Base-by-base conservation (phyloP, 2,113 vertebrate genomes). In the Pristiophorus japonicus region DNA sequence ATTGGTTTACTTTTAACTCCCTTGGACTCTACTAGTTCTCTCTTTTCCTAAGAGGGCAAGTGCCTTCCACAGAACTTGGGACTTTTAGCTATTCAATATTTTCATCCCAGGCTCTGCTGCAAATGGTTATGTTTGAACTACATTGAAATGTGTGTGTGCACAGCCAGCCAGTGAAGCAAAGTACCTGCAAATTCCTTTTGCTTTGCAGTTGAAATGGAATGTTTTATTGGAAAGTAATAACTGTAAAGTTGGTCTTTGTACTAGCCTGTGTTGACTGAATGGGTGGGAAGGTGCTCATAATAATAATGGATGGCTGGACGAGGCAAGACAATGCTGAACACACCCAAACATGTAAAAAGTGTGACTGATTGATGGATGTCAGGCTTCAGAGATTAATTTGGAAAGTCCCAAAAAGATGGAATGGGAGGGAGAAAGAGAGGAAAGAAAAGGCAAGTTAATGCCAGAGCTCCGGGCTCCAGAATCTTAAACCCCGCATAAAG, bases 21-120 rank as follows among this genome's bases (percentile, higher is more conserved):
- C 59, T 92, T 92, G 38, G 63, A 66, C 63, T 94, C 92, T 12
- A 2, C 92, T 66, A 67, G 51, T 62, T 90, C 8, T 14, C 34
- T 90, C 4, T 70, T 66, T 70, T 14, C 11, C 42, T 1, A 94
- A 94, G 65, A 94, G 7, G 42, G 45, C 93, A 94, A 70, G 65
- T 94, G 45, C 16, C 45, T 94, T 94, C 45, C 66, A 73, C 93
- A 94, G 93, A 67, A 94, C 45, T 70, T 70, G 66, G 42, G 66
- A 94, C 45, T 51, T 67, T 34, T 38, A 94, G 20, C 2, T 16
- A 67, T 67, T 94, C 38, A 70, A 94, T 14, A 45, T 70, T 67
- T 11, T 67, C 27, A 51, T 47, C 24, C 34, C 65, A 34, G n/a
- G 93, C 24, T 45, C 24, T 73, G 24, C 27, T 94, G 42, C n/a